phyloP scores from a whole-genome alignment of 30 jellyfish, hydroid and myxozoan genomes.

The Pelagia noctiluca region DNA sequence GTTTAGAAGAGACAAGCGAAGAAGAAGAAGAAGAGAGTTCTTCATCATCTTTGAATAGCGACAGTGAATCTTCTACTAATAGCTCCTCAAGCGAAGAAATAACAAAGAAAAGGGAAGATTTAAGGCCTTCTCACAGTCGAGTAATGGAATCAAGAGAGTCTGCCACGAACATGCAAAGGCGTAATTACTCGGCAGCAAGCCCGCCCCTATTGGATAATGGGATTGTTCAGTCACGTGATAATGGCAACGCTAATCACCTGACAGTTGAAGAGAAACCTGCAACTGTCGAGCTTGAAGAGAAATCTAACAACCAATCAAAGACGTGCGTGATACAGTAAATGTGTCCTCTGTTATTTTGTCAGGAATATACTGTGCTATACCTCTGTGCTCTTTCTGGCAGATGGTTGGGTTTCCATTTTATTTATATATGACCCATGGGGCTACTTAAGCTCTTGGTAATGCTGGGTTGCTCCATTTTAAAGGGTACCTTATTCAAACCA shows the following conservation, averaged over 20 bases:
- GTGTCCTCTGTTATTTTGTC: too few species aligned
- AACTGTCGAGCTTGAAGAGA: neutral
- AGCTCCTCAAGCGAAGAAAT: too few species aligned
- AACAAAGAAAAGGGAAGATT: too few species aligned
- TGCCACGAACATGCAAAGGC: too few species aligned
- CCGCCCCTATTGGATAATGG: neutral
- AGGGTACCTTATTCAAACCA: too few species aligned
- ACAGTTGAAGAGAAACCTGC: neutral
- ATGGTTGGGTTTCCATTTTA: neutral
- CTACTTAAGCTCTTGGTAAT: too few species aligned
- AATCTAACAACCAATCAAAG: slow-evolving; percentile 4
- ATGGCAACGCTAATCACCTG: neutral
- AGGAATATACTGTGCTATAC: too few species aligned
- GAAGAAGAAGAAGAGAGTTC: slow-evolving; percentile 32
- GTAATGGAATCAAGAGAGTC: too few species aligned
- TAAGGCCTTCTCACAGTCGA: too few species aligned
- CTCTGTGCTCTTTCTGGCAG: neutral
- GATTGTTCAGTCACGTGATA: neutral
- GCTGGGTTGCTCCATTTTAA: too few species aligned
- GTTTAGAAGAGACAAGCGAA: slow-evolving; percentile 76
- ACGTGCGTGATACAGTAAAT: slow-evolving; percentile 25
- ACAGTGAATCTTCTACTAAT: neutral
- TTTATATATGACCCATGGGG: too few species aligned
- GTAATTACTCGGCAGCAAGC: too few species aligned
- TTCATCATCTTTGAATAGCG: slow-evolving; percentile 11